Evolutionary conservation across 1,140 invertebrate genomes (phyloP), one percentile per base, ranked within the genome.

Genomic region (Gryllus bimaculatus): DNA sequence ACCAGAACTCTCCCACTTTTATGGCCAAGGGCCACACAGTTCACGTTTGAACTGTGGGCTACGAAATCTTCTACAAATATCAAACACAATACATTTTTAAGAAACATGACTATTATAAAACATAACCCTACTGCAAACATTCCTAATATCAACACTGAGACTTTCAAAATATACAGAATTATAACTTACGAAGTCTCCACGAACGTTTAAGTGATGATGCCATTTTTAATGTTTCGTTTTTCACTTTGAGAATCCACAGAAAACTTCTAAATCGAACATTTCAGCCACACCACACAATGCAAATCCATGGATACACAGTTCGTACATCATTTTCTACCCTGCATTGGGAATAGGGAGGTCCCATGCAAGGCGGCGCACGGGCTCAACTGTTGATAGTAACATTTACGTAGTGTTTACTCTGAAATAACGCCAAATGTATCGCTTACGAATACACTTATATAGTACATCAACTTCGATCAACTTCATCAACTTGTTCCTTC

Each of bases 1-100:
- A 96, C 97, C 85, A 99, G 90, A 76, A 99, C 96, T 82, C 94
- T 88, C 54, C 94, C 95, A 47, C 95, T 96, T 86, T 96, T 97
- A 83, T 93, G 92, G 75, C 96, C 96, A 85, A 98, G 88, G 39
- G 95, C 93, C 82, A 97, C 86, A 84, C 96, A 97, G 83, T 95
- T 97, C 80, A 98, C 95, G 87, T 94, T 95, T 80, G 93, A 91
- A 80, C 91, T 90, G 88, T 98, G 96, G 75, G 95, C 96, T 78
- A 91, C 89, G 87, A 97, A 96, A 84, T 97, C 95, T 88, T 96
- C 95, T 97, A 89, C 74, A 90, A 39, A 88, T 82, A 77, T n/a
- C 39, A 47, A 18, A 47, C 48, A 77, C 8, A 54, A 47, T 39
- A 39, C 26, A 39, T 39, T 39, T 39, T 48, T 20, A 8, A 13